Evolutionary conservation across 2,888 invertebrate genomes (phyloP), one percentile per base, ranked within the genome.

Genomic region (Agriotes lineatus): DNA sequence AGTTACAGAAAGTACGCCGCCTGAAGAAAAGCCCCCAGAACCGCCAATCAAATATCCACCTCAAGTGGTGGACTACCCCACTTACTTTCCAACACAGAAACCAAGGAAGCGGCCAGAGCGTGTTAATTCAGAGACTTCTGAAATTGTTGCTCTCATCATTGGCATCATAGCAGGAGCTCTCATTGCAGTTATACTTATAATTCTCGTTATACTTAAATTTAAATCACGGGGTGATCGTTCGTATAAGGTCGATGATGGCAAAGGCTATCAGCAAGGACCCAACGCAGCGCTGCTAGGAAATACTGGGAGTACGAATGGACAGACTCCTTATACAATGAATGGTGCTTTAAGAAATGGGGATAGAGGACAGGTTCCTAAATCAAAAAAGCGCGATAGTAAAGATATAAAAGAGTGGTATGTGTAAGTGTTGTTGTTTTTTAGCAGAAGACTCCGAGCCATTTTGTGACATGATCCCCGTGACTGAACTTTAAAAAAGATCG

Each of bases 331-430:
- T 22, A 86, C 85, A 59, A 82, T 85, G 50, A 85, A 86, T 61
- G 84, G 86, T 16, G 86, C 87, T n/a, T 85, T 85, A 1, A 83
- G 88, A 58, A 87, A 87, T 75, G 85, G 83, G 25, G 83, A 88
- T 58, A 73, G 75, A 19, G 74, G 77, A 62, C 81, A 82, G 76
- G 85, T 69, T 48, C 66, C 67, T 44, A 72, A 73, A 70, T 78
- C 77, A 76, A 89, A 92, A 85, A 94, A 94, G 81, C 88, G 90
- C 72, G 90, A 91, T 82, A 90, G 93, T 72, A 95, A 95, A 88
- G 95, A 96, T 83, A 94, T 96, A 82, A 96, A 96, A 87, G 96
- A 96, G 88, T 96, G 96, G 96, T 96, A 96, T 85, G 96, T 96
- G 85, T 96, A 93, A 89, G 77, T 69, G 67, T 66, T 63, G 25